Conservation (phyloP, 1,140 invertebrate species). For the Colletes gigas region DNA sequence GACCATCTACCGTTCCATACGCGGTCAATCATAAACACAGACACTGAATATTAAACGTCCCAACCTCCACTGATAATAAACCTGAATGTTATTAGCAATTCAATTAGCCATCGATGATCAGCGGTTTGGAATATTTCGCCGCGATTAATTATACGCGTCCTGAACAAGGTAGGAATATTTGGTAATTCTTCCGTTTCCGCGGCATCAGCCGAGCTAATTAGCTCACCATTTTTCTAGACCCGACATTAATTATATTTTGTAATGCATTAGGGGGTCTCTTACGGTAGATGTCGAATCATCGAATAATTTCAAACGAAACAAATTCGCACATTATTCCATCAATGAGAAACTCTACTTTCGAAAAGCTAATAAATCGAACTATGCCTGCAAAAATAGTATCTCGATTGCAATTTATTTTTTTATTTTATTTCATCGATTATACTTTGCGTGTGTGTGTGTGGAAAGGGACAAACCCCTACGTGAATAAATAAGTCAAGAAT, state of each 20-base stretch:
- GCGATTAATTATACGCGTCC: conserved; percentile 61
- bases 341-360: too few relatives aligned
- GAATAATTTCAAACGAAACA: neutral
- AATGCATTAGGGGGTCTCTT: neutral
- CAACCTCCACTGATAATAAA: conserved; percentile 50
- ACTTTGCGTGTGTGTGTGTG: too few relatives aligned
- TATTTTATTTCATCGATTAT: too few relatives aligned
- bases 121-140: conserved; percentile 62
- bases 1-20: conserved; percentile 18
- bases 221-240: conserved; percentile 36
- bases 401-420: too few relatives aligned
- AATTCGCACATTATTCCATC: too few relatives aligned
- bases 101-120: conserved; percentile 65
- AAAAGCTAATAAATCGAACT: too few relatives aligned
- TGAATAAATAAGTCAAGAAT: too few relatives aligned
- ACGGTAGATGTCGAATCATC: too few relatives aligned
- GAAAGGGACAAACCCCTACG: too few relatives aligned
- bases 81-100: conserved; percentile 66
- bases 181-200: conserved; percentile 10
- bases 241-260: neutral
- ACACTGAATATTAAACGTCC: conserved; percentile 62
- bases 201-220: conserved; percentile 35
- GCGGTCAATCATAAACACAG: conserved; percentile 47
- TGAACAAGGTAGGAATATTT: conserved; percentile 34
- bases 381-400: too few relatives aligned